These are phyloP conservation scores for Rotaria sp. DNA, from an alignment of 2,888 invertebrate species.

Conservation along the genomic window DNA sequence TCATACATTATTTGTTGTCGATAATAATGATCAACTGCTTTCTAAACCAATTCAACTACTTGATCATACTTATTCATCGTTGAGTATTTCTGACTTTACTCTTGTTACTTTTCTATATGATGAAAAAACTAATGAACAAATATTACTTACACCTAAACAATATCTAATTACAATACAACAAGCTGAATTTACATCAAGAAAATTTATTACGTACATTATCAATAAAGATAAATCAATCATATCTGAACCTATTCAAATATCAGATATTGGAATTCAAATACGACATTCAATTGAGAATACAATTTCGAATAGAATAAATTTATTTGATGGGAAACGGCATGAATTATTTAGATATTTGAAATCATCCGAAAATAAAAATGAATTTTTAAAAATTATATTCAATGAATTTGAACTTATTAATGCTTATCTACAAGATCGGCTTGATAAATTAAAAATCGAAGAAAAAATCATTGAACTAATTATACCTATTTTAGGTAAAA, in stretches of 20 bases:
- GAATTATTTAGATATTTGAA: neutral
- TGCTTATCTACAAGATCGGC: neutral
- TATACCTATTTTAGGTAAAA: neutral
- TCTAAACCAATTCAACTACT: neutral
- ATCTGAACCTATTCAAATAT: neutral
- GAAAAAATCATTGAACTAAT: neutral
- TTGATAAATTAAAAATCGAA: neutral
- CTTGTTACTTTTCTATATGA: neutral
- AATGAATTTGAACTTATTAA: neutral
- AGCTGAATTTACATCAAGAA: neutral
- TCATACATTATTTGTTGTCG: neutral
- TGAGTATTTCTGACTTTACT: neutral
- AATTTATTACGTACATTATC: neutral
- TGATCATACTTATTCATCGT: neutral
- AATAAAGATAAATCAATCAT: neutral
- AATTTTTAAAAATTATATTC: neutral
- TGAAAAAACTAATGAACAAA: neutral
- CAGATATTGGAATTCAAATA: neutral
- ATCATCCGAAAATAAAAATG: neutral
- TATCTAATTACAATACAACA: neutral
- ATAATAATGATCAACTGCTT: neutral
- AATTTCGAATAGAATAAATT: neutral
- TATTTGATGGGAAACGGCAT: neutral
- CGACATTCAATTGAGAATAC: neutral
- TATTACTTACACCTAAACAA: neutral